phyloP scores from a whole-genome alignment of 2,888 invertebrate genomes.

The Stenurella melanura region DNA sequence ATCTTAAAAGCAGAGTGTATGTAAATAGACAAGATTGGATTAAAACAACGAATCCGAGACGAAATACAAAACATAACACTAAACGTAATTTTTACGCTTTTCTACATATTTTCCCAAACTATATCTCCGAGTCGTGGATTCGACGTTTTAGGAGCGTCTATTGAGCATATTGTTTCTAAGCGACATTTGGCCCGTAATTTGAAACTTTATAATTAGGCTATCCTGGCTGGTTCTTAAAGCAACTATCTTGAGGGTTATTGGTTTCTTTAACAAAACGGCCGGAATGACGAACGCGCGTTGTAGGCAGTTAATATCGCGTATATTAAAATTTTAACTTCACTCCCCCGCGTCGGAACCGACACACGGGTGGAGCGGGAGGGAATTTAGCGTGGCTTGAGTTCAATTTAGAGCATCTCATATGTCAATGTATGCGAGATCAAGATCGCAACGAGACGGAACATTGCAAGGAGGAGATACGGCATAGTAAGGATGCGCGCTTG shows the following conservation, averaged over 20 bases:
- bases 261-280: conserved; percentile 48
- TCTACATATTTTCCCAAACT: no score
- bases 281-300: conserved; percentile 34
- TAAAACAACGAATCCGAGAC: no score
- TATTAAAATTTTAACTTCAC: conserved; percentile 67
- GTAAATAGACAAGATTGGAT: no score
- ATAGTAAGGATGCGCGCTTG: conserved; percentile 51
- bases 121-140: no score
- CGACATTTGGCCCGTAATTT: conserved; percentile 46
- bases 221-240: conserved; percentile 41
- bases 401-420: conserved; percentile 67
- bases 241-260: conserved; percentile 48
- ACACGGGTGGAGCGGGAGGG: conserved; percentile 43
- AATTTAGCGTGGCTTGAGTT: conserved; percentile 58
- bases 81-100: no score
- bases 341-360: conserved; percentile 39
- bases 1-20: no score
- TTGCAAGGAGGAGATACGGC: conserved; percentile 58
- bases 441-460: conserved; percentile 63
- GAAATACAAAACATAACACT: no score
- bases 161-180: conserved; percentile 38
- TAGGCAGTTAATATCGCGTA: conserved; percentile 63
- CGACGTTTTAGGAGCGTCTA: no score
- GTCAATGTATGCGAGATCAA: conserved; percentile 66
- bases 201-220: conserved; percentile 47